Conservation (phyloP, 2,888 invertebrate species). For the Drosophila ezoana region DNA sequence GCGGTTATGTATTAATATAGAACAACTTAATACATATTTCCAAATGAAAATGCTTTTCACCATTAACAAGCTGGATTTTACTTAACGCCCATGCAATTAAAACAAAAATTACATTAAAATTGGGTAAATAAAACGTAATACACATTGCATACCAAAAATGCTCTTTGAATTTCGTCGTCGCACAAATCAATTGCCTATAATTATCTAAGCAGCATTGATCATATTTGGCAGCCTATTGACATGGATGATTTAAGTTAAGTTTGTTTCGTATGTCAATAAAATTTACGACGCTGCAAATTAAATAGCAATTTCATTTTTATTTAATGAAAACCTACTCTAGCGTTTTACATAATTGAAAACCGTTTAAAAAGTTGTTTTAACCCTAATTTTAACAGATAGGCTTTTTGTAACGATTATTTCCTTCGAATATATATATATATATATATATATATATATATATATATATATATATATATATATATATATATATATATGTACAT, state of each 20-base stretch:
- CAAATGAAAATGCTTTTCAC: conserved; percentile 54
- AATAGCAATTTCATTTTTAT: conserved; percentile 45
- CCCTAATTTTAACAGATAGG: conserved; percentile 69
- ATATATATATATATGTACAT: conserved; percentile 9
- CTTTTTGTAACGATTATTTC: conserved; percentile 71
- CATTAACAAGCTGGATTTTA: conserved; percentile 51
- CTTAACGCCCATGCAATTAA: conserved; percentile 44
- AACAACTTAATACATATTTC: conserved; percentile 54
- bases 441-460: conserved; percentile 11
- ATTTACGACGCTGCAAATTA: conserved; percentile 49
- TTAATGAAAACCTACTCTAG: conserved; percentile 62
- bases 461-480: conserved; percentile 9
- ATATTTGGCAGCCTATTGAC: conserved; percentile 41
- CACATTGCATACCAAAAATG: conserved; percentile 39
- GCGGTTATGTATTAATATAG: conserved; percentile 49
- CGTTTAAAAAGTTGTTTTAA: conserved; percentile 61
- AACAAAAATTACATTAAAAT: conserved; percentile 30
- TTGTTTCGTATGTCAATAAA: conserved; percentile 36
- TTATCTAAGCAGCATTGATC: conserved; percentile 47
- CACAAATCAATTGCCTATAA: conserved; percentile 35
- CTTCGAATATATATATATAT: conserved; percentile 44
- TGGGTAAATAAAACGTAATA: conserved; percentile 41
- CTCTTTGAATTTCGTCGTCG: conserved; percentile 28
- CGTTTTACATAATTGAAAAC: conserved; percentile 68
- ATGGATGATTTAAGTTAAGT: conserved; percentile 30